Percentiles rank a stretch among this genome's conserved stretches.
Conservation (phyloP, 2,113 vertebrate genomes). For the Jacana jacana region DNA sequence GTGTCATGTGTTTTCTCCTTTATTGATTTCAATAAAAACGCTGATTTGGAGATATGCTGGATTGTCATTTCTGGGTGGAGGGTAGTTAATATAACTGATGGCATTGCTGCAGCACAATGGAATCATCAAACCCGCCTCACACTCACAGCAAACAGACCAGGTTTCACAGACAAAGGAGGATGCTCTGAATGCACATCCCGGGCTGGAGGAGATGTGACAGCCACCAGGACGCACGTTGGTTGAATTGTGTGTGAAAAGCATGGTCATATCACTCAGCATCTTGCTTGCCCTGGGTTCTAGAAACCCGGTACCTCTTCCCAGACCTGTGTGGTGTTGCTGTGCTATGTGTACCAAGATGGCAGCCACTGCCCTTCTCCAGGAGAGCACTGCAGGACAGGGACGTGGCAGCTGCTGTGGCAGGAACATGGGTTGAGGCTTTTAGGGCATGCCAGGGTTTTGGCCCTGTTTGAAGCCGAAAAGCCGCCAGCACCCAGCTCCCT, state of each 20-base stretch:
- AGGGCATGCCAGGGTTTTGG: rapidly evolving
- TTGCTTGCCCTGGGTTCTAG: background rate
- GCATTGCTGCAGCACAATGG: background rate
- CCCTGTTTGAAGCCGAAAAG: rapidly evolving
- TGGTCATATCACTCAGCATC: background rate
- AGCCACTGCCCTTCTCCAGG: rapidly evolving
- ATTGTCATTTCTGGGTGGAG: conserved; percentile 30
- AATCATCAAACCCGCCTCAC: background rate
- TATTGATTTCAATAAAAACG: conserved; percentile 75
- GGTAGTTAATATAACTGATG: conserved; percentile 32
- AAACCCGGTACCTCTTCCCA: background rate
- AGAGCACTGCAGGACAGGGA: background rate
- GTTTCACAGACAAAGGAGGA: background rate
- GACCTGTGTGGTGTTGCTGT: background rate
- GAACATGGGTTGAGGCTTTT: rapidly evolving
- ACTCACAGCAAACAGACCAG: background rate
- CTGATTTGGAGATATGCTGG: conserved; percentile 74
- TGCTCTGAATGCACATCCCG: background rate
- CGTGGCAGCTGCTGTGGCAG: rapidly evolving
- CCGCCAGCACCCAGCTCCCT: rapidly evolving
- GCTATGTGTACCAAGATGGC: rapidly evolving
- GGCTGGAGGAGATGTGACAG: background rate
- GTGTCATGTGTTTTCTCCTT: conserved; percentile 41
- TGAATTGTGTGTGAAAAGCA: background rate
- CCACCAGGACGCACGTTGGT: background rate